Conservation (phyloP, 2,888 invertebrate genomes). For the Microplitis manilae region DNA sequence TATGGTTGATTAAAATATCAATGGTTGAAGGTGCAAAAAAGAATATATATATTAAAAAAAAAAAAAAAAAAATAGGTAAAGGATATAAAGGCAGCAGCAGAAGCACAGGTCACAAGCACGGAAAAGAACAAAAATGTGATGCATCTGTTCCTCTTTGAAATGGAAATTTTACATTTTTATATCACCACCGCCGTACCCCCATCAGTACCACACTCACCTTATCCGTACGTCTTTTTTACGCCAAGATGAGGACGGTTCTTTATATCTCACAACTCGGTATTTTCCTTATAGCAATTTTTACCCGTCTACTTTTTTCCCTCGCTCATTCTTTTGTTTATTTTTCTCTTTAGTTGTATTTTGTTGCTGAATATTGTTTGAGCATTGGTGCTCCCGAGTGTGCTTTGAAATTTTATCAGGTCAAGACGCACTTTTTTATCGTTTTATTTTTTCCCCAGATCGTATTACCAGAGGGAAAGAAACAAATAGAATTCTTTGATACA, state of each 20-base stretch:
- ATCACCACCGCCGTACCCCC: slow-evolving; percentile 10
- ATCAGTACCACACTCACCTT: slow-evolving; percentile 2
- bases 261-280: slow-evolving; percentile 15
- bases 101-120: slow-evolving; percentile 11
- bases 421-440: slow-evolving; percentile 17
- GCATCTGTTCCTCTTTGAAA: slow-evolving; percentile 46
- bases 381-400: background rate
- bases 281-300: slow-evolving; percentile 22
- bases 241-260: slow-evolving; percentile 13
- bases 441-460: background rate
- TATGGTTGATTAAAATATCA: background rate
- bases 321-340: slow-evolving; percentile 11
- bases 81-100: slow-evolving; percentile 17
- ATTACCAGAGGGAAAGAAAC: background rate
- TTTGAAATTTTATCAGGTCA: slow-evolving; percentile 38
- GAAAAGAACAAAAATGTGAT: slow-evolving; percentile 35
- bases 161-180: slow-evolving; percentile 47
- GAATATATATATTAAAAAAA: background rate
- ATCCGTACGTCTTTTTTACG: slow-evolving; percentile 4
- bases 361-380: slow-evolving; percentile 15
- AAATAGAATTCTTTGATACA: background rate
- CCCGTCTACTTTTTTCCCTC: background rate
- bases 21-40: background rate
- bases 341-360: background rate
- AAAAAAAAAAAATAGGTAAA: background rate